Base-by-base conservation (phyloP, 2,113 vertebrate genomes). In the Hipposideros armiger region DNA sequence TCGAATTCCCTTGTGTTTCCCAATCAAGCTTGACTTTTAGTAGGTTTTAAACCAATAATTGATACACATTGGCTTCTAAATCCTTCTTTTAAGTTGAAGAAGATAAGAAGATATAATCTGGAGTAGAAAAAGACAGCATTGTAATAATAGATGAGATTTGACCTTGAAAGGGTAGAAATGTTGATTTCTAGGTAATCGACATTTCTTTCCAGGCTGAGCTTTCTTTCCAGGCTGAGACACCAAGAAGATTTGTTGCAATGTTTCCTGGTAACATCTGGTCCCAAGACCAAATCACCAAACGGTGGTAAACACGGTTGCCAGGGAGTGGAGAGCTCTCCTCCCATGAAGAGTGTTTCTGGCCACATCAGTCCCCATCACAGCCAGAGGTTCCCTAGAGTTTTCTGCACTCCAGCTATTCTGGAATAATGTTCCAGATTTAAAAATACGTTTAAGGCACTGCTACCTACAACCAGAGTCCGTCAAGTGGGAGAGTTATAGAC, bases 31-130 rank as follows among this genome's bases (percentile, higher is more conserved):
- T 30, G 62, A 73, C 69, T 64, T 77, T 78, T 54, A 42, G 67
- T 40, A 74, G 64, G n/a, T 66, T 87, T 69, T 30, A 58, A 94
- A 83, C 22, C 11, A 56, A 36, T 47, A 83, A 66, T 2, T 1
- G 74, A 40, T 66, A n/a, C 17, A n/a, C 56, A 17, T 19, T 32
- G 85, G 60, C 70, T 83, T 90, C 70, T 76, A 45, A 78, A 17
- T 54, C 30, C 80, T 62, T n/a, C 91, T 70, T 86, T 32, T 42
- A 73, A 54, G 30, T 14, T 87, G 78, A 91, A 77, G 28, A 50
- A 32, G 20, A 20, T 19, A 91, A 77, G 28, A 50, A 32, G 20
- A 20, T 19, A 26, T 2, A 88, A 11, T 6, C 28, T 20, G 70
- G 4, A n/a, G 22, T 74, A 58, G 47, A 89, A 40, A 74, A 74